These are phyloP conservation scores for Otis tarda DNA, from an alignment of 2,113 vertebrate species.

Conservation along the genomic window DNA sequence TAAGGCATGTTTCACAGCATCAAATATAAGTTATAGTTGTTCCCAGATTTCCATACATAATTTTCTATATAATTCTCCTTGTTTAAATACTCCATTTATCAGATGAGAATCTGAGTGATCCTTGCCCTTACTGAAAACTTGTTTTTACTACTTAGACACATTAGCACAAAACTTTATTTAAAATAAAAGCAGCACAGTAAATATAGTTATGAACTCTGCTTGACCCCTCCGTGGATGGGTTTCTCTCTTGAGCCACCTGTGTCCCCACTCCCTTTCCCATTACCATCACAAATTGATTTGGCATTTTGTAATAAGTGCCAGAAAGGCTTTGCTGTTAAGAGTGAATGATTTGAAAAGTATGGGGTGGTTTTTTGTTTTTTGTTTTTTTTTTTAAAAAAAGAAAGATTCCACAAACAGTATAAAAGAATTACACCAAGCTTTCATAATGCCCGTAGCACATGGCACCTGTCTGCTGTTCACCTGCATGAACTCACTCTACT, in stretches of 20 bases:
- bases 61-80: background rate
- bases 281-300: background rate
- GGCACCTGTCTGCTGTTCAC: background rate
- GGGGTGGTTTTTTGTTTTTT: too few species aligned
- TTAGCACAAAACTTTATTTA: background rate
- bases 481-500: background rate
- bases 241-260: background rate
- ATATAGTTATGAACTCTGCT: background rate
- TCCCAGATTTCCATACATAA: background rate
- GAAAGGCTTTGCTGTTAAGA: background rate
- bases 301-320: background rate
- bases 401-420: fast-evolving
- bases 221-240: background rate
- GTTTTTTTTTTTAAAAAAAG: background rate
- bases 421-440: background rate
- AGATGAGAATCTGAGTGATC: background rate
- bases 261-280: background rate
- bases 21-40: background rate
- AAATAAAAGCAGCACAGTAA: background rate
- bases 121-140: background rate
- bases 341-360: background rate
- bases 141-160: background rate
- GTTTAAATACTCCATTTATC: background rate
- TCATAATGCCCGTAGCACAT: background rate
- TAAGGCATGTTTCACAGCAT: background rate